A percentile compares a stretch with the other conserved stretches of the same genome.
These are phyloP conservation scores for Tyto alba DNA, from an alignment of 2,113 vertebrate genomes.

Conservation along the genomic window DNA sequence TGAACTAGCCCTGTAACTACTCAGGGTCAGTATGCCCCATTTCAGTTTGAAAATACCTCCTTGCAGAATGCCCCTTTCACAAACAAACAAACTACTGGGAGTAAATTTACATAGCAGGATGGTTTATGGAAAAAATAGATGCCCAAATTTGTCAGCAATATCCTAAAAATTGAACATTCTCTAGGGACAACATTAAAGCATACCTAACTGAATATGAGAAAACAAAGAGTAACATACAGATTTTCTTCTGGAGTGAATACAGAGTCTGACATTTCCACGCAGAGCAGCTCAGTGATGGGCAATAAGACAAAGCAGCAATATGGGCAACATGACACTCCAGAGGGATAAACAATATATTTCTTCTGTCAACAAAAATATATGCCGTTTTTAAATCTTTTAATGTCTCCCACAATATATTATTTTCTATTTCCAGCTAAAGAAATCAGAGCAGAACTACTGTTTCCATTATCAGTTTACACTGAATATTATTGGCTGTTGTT, in stretches of 20 bases:
- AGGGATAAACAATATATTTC: slow-evolving; percentile 23
- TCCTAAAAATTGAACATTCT: not conserved
- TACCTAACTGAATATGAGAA: not conserved
- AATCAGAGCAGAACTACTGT: not conserved
- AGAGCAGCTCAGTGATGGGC: slow-evolving; percentile 13
- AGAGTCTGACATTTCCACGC: slow-evolving; percentile 19
- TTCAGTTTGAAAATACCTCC: not conserved
- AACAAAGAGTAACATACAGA: not conserved
- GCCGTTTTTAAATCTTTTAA: not conserved
- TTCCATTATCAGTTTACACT: not conserved
- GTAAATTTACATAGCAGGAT: not conserved
- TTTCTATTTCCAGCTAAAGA: not conserved
- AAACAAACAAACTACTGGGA: not conserved
- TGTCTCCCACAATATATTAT: not conserved
- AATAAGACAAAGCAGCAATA: slow-evolving; percentile 22
- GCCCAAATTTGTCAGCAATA: not conserved
- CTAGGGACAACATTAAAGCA: not conserved
- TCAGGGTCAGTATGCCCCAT: not conserved
- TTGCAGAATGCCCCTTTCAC: not conserved
- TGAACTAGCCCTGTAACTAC: not conserved
- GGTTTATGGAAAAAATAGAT: not conserved
- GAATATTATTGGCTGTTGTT: not conserved
- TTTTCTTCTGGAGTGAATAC: not conserved
- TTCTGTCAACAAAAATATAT: slow-evolving; percentile 24
- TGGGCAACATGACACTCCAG: slow-evolving; percentile 11